Evolutionary conservation across 2,797 vertebrate genomes (phyloP).

Genomic region (Phoeniculus purpureus): DNA sequence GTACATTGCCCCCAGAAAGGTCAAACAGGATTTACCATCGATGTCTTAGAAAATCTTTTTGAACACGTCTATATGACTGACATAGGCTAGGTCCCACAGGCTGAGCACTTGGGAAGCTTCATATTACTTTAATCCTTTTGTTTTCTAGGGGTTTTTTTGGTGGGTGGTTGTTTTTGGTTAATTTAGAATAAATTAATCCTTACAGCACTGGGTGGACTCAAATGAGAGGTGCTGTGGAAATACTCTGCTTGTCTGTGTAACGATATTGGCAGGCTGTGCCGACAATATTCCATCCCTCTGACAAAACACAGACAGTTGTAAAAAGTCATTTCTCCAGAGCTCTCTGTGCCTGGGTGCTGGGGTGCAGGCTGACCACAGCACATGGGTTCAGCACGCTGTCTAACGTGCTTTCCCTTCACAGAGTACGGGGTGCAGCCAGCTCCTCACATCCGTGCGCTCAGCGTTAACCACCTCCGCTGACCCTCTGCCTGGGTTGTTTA

Average conservation of each 20-base stretch:
- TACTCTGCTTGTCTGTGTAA: not conserved
- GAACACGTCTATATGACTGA: not conserved
- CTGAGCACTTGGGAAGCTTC: not conserved
- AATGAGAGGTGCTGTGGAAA: not conserved
- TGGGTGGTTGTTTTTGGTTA: not conserved
- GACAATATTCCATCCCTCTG: not conserved
- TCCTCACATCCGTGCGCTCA: not conserved
- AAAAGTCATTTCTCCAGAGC: conserved; percentile 12
- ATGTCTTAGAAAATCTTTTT: conserved; percentile 21
- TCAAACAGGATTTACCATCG: conserved; percentile 26
- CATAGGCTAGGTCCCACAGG: not conserved
- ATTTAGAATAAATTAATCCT: not conserved
- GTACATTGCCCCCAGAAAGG: conserved; percentile 30
- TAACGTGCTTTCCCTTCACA: not conserved
- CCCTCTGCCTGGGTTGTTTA: not conserved
- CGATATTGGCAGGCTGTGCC: conserved; percentile 3
- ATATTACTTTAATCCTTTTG: not conserved
- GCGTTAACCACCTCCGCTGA: not conserved
- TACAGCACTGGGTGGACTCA: not conserved
- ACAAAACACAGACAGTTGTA: conserved; percentile 11
- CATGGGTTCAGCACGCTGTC: not conserved
- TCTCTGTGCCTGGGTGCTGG: not conserved
- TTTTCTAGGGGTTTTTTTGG: not conserved
- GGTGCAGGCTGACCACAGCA: not conserved
- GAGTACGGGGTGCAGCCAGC: not conserved